Base-by-base conservation (phyloP, 2,797 vertebrate species). In the Philypnodon macrostomus region DNA sequence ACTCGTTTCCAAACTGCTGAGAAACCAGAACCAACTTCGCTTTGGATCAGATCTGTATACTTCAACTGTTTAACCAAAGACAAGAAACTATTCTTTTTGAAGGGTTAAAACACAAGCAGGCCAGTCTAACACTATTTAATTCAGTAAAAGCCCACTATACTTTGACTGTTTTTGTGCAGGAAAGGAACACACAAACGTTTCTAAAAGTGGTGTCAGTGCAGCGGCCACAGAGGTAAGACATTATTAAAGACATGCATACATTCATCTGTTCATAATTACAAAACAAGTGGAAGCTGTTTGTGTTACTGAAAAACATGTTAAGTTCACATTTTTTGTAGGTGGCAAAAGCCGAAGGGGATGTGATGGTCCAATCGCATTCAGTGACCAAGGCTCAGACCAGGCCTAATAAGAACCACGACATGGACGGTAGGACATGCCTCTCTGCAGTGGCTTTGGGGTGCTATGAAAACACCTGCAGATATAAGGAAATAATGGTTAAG, bases 371-470 rank as follows among this genome's bases (percentile, higher is more conserved):
- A 42, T 47, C 51, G 5, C 60, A 52, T 0, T 51, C n/a, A n/a
- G 61, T 52, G 39, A 38, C 33, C 42, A 79, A 48, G 79, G 40
- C 36, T 27, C 69, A 79, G 52, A 63, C 68, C 77, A 77, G 75
- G 78, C 51, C 69, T 85, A 73, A 83, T 87, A 74, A 90, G 87
- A 87, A 91, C 90, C 0, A 86, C 0, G 93, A 95, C 65, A 89
- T 95, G 72, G 93, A 96, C 60, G 94, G 93, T 96, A 89, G 63
- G 86, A 55, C 8, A 59, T 23, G 1, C 15, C 26, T 47, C 16
- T 52, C 14, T 17, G 50, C 36, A 50, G 39, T 35, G 49, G 39
- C 5, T 27, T 44, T 36, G 37, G 40, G 39, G 67, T 16, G 27
- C 38, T 7, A 7, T 44, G 35, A 23, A 13, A 17, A 21, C 36